Evolutionary conservation across 2,797 vertebrate genomes (phyloP), one percentile per base, ranked within the genome.

Genomic region (Sciurus carolinensis): DNA sequence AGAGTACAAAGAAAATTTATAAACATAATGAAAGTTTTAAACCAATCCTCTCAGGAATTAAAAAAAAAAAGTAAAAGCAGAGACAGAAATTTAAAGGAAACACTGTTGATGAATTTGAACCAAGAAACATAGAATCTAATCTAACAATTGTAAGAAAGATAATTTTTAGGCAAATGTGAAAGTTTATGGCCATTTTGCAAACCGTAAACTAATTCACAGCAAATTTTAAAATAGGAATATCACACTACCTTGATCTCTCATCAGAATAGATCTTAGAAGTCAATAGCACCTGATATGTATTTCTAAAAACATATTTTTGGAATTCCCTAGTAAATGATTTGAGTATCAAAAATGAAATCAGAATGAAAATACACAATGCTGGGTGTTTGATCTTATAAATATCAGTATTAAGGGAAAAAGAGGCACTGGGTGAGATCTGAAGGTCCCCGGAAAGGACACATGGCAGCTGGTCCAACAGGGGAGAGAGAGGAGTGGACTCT

Each of bases 21-120:
- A 39, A 83, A 17, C 30, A 71, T 33, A 52, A 83, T 42, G 22
- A n/a, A 42, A 77, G 24, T n/a, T 64, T 71, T n/a, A 85, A 69
- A 0, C n/a, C 22, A 86, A n/a, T 4, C 20, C 28, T 80, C 33
- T 75, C 39, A 59, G 6, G 26, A 59, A 87, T 57, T 42, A 9
- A 91, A 91, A 87, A 72, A 13, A 81, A 66, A 13, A 73, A 76
- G 52, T 36, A 69, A 87, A 83, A 75, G 76, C 17, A 77, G 4
- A 22, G 39, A 69, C 36, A 13, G 39, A 62, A 22, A 77, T 33
- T 83, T 76, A 82, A 90, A 87, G 30, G 52, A 71, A 71, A 59
- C 15, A 67, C n/a, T 72, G 28, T 64, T 42, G 39, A 7, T 22
- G 44, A 47, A 11, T 50, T 72, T 76, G 52, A 71, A 36, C 5